phyloP scores from a whole-genome alignment of 1,140 invertebrate species.

The Protaetia brevitarsis region DNA sequence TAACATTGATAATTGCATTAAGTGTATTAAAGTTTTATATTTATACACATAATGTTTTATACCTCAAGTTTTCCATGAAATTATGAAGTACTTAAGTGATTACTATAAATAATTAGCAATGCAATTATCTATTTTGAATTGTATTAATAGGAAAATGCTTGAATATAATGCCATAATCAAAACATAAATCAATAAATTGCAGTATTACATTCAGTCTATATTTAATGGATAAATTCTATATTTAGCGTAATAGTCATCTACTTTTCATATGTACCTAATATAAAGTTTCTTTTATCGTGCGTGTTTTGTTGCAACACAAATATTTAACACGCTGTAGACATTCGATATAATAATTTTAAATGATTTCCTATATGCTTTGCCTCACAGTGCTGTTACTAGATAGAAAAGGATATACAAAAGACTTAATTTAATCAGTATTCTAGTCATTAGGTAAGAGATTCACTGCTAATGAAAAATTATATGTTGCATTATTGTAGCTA shows the following conservation, averaged over 20 bases:
- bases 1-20: slow-evolving; percentile 11
- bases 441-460: slow-evolving; percentile 47
- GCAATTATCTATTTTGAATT: neutral
- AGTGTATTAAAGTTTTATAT: neutral
- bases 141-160: slow-evolving; percentile 1
- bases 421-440: slow-evolving; percentile 50
- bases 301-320: neutral
- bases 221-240: neutral
- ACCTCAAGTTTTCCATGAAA: neutral
- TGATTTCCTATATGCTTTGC: slow-evolving; percentile 33
- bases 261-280: neutral
- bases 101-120: slow-evolving; percentile 2
- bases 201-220: neutral
- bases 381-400: slow-evolving; percentile 36
- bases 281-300: neutral
- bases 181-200: slow-evolving; percentile 1
- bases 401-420: slow-evolving; percentile 35
- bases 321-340: neutral
- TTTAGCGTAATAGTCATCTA: neutral
- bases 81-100: slow-evolving; percentile 19
- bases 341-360: slow-evolving; percentile 10
- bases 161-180: slow-evolving; percentile 17
- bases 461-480: slow-evolving; percentile 37
- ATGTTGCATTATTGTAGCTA: slow-evolving; percentile 40
- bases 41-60: slow-evolving; percentile 16